Evolutionary conservation across 23 tunicate genomes (phyloP).

Genomic region (Ascidia mentula): DNA sequence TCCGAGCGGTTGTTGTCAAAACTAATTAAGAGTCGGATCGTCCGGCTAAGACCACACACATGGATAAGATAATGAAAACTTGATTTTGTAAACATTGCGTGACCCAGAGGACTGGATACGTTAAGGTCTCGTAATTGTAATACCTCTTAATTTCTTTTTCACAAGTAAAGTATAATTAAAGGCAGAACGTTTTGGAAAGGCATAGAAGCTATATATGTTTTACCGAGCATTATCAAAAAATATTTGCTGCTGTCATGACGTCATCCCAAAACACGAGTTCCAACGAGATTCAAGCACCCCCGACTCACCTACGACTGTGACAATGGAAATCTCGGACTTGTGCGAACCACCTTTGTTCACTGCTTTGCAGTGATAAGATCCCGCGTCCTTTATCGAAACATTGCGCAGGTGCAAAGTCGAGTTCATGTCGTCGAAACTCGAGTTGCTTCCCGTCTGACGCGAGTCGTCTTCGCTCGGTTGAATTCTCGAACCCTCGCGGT

Average conservation of each 20-base stretch:
- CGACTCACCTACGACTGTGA: constrained; percentile 66
- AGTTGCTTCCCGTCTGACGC: background rate
- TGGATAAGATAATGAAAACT: no score
- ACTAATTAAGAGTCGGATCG: background rate
- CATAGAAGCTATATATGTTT: no score
- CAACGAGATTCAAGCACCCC: no score
- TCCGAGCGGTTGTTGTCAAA: background rate
- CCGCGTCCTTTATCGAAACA: constrained; percentile 44
- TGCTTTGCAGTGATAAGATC: constrained; percentile 83
- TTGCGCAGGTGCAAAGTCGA: constrained; percentile 44
- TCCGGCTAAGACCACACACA: background rate
- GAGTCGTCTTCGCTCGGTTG: background rate
- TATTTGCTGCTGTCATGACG: no score
- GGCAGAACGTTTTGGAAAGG: no score
- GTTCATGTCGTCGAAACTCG: constrained; percentile 28
- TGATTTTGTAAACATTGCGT: no score
- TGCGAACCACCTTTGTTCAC: constrained; percentile 69
- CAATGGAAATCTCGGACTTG: constrained; percentile 40
- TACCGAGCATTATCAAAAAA: no score
- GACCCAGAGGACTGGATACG: no score
- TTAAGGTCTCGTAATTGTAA: no score
- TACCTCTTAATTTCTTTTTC: no score
- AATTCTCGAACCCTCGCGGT: constrained; percentile 40
- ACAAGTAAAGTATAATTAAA: no score
- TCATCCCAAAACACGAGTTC: no score